These are phyloP conservation scores for Drosophila nebulosa DNA, from an alignment of 1,140 invertebrate species.

Conservation along the genomic window DNA sequence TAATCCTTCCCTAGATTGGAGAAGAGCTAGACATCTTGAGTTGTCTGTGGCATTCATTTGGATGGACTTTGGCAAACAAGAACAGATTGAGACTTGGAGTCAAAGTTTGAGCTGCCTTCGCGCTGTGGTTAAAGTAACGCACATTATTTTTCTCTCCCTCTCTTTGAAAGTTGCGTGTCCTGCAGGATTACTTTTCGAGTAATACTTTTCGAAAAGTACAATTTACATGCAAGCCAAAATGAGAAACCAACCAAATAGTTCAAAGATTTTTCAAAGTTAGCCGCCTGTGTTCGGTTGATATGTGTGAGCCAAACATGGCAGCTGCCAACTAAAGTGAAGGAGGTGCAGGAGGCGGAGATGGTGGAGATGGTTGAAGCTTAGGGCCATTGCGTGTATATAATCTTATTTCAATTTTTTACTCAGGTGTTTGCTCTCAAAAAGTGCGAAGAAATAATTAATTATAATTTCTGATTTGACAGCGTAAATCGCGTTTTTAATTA, in stretches of 20 bases:
- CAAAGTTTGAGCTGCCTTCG: too few relatives aligned
- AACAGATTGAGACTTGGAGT: too few relatives aligned
- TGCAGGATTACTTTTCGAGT: background rate
- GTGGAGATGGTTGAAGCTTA: conserved; percentile 6
- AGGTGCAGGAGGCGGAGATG: conserved; percentile 13
- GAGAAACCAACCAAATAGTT: background rate
- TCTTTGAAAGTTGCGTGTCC: background rate
- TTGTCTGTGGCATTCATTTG: too few relatives aligned
- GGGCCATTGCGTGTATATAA: conserved; percentile 30
- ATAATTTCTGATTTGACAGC: background rate
- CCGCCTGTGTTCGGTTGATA: conserved; percentile 24
- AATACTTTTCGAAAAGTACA: background rate
- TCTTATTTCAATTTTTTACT: background rate
- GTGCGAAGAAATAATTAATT: background rate
- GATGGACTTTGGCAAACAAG: too few relatives aligned
- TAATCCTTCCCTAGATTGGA: too few relatives aligned
- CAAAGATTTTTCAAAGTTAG: conserved; percentile 24
- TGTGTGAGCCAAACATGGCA: conserved; percentile 71
- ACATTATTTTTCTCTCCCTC: too few relatives aligned
- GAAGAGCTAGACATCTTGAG: too few relatives aligned
- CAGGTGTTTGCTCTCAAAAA: background rate
- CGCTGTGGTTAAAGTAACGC: too few relatives aligned
- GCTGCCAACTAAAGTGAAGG: conserved; percentile 17
- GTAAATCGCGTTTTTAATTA: background rate
- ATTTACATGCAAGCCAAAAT: background rate